Conservation (phyloP, 2,113 vertebrate genomes). For the Lota lota region DNA sequence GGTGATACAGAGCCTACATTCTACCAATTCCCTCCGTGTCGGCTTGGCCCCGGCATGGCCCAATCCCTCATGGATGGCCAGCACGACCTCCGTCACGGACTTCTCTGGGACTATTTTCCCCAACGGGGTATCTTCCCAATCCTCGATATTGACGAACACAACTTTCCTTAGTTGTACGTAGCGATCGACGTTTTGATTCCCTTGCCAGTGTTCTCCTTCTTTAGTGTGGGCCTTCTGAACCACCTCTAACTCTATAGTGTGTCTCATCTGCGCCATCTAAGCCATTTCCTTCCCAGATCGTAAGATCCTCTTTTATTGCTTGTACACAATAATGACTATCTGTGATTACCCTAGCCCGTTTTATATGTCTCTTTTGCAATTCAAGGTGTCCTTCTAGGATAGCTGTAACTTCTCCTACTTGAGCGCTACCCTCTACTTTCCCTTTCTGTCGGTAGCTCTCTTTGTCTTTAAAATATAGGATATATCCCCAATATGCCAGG, state of each 20-base stretch:
- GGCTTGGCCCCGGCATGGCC: too few species aligned
- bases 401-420: too few species aligned
- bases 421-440: neutral
- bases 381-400: neutral
- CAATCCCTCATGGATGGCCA: too few species aligned
- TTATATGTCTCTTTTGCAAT: neutral
- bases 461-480: neutral
- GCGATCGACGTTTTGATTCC: too few species aligned
- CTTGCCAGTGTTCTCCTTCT: neutral
- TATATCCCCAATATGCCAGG: neutral
- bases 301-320: neutral
- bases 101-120: too few species aligned
- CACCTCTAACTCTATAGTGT: neutral
- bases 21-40: too few species aligned
- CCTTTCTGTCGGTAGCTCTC: neutral
- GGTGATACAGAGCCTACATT: too few species aligned
- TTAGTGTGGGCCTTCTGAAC: neutral
- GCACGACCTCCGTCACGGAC: too few species aligned
- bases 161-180: too few species aligned
- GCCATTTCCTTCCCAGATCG: neutral
- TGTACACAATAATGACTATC: neutral
- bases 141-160: too few species aligned
- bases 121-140: too few species aligned
- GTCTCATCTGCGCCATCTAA: neutral
- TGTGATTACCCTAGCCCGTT: neutral